A percentile compares a stretch with the other conserved stretches of the same genome.
These are phyloP conservation scores for Semnopithecus entellus DNA, from an alignment of 2,113 vertebrate species.

Conservation along the genomic window DNA sequence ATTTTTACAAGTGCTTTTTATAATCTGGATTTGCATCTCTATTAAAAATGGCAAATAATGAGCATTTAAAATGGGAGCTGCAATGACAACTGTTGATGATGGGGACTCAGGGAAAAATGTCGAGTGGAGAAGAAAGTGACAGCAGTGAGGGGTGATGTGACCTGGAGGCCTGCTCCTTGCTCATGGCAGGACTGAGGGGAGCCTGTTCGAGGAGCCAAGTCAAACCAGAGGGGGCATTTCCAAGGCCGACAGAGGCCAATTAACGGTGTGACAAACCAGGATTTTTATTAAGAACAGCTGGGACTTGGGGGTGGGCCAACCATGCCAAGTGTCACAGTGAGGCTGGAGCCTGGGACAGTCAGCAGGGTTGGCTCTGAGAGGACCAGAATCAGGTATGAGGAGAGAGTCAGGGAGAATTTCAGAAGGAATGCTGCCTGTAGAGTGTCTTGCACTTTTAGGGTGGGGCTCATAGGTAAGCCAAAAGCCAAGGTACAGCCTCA, in stretches of 20 bases:
- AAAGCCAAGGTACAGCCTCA: not conserved
- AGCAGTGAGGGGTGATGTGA: not conserved
- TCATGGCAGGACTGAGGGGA: accelerated
- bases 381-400: not conserved
- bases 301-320: not conserved
- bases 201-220: not conserved
- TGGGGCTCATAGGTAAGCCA: too few species aligned
- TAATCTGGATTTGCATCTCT: conserved; percentile 71
- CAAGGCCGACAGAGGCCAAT: not conserved
- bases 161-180: not conserved
- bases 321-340: not conserved
- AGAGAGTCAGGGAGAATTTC: not conserved
- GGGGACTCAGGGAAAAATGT: not conserved
- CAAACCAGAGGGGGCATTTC: not conserved
- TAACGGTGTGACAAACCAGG: not conserved
- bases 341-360: not conserved
- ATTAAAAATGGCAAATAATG: conserved; percentile 62
- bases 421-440: not conserved
- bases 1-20: conserved; percentile 72
- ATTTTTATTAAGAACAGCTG: not conserved
- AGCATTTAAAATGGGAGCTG: conserved; percentile 34
- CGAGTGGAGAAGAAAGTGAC: not conserved
- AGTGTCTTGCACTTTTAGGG: not conserved
- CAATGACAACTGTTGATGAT: conserved; percentile 11
- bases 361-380: not conserved